Conservation (phyloP, 2,888 invertebrate genomes). For the Melipona bicolor region DNA sequence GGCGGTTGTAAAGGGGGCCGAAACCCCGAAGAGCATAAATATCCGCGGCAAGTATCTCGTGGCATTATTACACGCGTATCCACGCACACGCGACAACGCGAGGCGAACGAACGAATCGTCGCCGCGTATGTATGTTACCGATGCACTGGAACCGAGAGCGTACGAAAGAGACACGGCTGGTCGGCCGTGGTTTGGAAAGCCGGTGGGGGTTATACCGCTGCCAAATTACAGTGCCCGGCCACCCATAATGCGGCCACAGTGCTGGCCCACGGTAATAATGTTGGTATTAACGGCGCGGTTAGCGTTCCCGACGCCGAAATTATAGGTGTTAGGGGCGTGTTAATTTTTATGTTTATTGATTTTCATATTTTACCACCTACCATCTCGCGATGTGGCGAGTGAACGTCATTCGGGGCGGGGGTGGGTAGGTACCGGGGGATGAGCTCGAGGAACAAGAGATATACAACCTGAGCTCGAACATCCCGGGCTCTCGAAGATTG, state of each 20-base stretch:
- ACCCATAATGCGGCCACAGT: slow-evolving; percentile 78
- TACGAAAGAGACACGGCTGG: slow-evolving; percentile 61
- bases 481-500: not conserved
- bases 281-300: slow-evolving; percentile 81
- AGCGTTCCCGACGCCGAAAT: slow-evolving; percentile 73
- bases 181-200: slow-evolving; percentile 37
- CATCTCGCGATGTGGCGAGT: slow-evolving; percentile 11
- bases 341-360: slow-evolving; percentile 84
- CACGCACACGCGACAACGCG: slow-evolving; percentile 59
- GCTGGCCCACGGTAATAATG: slow-evolving; percentile 79
- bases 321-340: slow-evolving; percentile 80
- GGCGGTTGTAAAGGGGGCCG: slow-evolving; percentile 15
- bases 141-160: slow-evolving; percentile 51
- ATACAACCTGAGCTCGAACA: no score
- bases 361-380: slow-evolving; percentile 82
- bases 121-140: slow-evolving; percentile 52
- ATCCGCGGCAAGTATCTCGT: slow-evolving; percentile 74
- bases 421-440: slow-evolving; percentile 5
- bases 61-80: slow-evolving; percentile 67
- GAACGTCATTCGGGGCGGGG: slow-evolving; percentile 6
- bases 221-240: slow-evolving; percentile 82
- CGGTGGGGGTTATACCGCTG: slow-evolving; percentile 80
- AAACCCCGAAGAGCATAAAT: slow-evolving; percentile 80
- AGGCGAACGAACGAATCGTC: slow-evolving; percentile 36
- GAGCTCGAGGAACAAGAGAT: not conserved